Evolutionary conservation across 2,113 vertebrate species (phyloP), one percentile per base, ranked within the genome.

Genomic region (Mystacornis crossleyi): DNA sequence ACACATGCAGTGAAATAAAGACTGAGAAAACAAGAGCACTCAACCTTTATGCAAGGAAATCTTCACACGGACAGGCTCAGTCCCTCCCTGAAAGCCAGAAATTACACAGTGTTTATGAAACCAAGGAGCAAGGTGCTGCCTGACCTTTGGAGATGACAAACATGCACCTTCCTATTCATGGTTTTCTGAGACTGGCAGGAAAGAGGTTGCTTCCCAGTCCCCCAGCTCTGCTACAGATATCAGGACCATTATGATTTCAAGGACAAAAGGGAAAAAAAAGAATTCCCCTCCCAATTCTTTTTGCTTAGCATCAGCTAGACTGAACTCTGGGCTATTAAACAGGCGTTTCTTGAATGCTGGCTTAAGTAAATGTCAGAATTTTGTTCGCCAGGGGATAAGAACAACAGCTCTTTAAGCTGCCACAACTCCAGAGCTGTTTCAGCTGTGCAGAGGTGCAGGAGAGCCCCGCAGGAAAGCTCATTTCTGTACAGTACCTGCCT

Each of bases 401-500:
- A 34, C 51, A 80, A 31, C 48, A 90, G 18, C 34, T 85, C 79
- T 82, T 83, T 13, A 55, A 54, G 85, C 42, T 54, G 53, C 65
- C 71, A 21, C n/a, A 66, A 25, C 5, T 86, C 65, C 69, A 8
- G 31, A 86, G 81, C 54, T 50, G 54, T 48, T 82, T 40, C 36
- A 86, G n/a, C 58, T 53, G 25, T 8, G 23, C 11, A 65, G 77
- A 9, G 16, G 18, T 10, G 53, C 34, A 74, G 84, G 38, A 53
- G 25, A 8, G 29, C 72, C 33, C 29, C 51, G 73, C 67, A 90
- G 33, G 9, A n/a, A 42, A 74, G 36, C n/a, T 10, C 11, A n/a
- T 28, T 70, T 81, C 24, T 55, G 61, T 73, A 91, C 96, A 79
- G 94, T 96, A 99, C 98, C 98, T 98, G 98, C 96, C 97, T 97